Base-by-base conservation (phyloP, 1,140 invertebrate genomes). In the Pseudomyrmex pallidus region DNA sequence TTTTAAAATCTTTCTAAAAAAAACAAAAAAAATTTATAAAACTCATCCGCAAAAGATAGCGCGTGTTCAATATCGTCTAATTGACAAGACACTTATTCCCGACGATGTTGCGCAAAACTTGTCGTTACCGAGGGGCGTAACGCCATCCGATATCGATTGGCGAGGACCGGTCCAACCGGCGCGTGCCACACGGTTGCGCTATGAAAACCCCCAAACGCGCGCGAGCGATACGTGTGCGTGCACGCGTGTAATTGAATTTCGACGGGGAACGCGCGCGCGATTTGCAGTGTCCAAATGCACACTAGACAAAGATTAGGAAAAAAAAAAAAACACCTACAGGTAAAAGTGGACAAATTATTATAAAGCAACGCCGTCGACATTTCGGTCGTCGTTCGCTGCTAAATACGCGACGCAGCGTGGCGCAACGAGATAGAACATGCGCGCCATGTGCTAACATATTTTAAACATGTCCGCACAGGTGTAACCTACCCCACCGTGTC, bases 401-500 rank as follows among this genome's bases (percentile, higher is more conserved):
- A 87, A 63, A 83, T 82, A 80, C 57, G 86, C 86, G 70, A 72
- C 54, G 74, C 74, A 66, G 52, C 74, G 67, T 64, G 50, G 84
- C 70, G 59, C 59, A 74, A 83, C 62, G 64, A 82, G 52, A 84
- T 67, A 82, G 70, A 76, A 61, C 67, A 22, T 17, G 20, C 46
- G 52, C 77, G 61, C 82, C 82, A 84, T 84, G 85, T 86, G 85
- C 73, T 63, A 35, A 84, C 57, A 70, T 77, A 80, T 76, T 74
- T 80, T 61, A 48, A 80, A 80, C 66, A 72, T 80, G 56, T 8
- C 3, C 22, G 80, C 74, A 92, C 92, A 92, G 92, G 92, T 92
- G 91, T 82, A 91, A 90, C 82, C 87, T 92, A 91, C 91, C 90
- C 90, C 91, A 92, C 91, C 91, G 90, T 92, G 90, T 92, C 90